Conservation (phyloP, 1,140 invertebrate genomes). For the Brachionus calyciflorus region DNA sequence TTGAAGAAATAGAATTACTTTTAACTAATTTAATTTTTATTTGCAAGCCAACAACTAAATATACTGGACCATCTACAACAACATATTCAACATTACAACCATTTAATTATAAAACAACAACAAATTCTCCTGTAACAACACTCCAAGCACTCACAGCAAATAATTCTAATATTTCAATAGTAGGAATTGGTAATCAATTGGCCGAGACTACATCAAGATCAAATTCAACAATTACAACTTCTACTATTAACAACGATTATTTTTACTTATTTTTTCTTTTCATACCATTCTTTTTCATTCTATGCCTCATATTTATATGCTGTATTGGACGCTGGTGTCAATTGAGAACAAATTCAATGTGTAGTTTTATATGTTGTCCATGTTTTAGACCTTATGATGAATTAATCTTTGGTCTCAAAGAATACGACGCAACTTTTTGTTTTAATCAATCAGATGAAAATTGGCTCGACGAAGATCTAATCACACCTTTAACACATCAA, state of each 20-base stretch:
- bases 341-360: neutral
- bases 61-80: neutral
- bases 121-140: neutral
- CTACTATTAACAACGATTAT: neutral
- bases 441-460: neutral
- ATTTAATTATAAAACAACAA: neutral
- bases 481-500: neutral
- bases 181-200: neutral
- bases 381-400: slow-evolving; percentile 17
- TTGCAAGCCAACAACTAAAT: neutral
- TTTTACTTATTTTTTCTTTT: slow-evolving; percentile 22
- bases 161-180: neutral
- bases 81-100: neutral
- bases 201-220: neutral
- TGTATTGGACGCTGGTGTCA: slow-evolving; percentile 3
- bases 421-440: slow-evolving; percentile 17
- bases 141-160: neutral
- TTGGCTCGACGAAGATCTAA: neutral
- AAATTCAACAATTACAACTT: neutral
- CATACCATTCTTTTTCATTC: neutral
- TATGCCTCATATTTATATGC: neutral
- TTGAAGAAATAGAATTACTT: too few species aligned
- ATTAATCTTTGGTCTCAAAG: neutral
- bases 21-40: neutral
- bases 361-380: neutral